Conservation (phyloP, 2,797 vertebrate species). For the Rhinatrema bivittatum region DNA sequence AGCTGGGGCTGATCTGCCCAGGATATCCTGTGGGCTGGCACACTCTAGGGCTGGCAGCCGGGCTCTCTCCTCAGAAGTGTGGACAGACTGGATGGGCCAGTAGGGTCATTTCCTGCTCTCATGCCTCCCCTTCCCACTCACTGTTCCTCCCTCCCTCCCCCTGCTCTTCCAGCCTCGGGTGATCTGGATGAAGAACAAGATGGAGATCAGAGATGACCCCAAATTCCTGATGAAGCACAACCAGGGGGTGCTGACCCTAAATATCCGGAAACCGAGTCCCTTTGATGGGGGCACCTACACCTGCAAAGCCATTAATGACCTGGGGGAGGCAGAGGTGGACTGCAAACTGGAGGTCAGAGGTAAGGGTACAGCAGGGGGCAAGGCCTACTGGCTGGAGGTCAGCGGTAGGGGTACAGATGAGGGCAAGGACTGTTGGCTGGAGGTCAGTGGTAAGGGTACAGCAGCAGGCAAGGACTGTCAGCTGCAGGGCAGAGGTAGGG, state of each 20-base stretch:
- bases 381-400: fast-evolving
- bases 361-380: conserved; percentile 32
- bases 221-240: conserved; percentile 81
- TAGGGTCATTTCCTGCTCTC: not conserved
- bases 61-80: not conserved
- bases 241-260: conserved; percentile 80
- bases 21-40: too few relatives aligned
- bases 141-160: too few relatives aligned
- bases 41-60: fast-evolving
- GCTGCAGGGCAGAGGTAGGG: conserved; percentile 12
- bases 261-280: conserved; percentile 61
- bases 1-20: too few relatives aligned
- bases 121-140: not conserved
- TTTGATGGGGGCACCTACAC: conserved; percentile 48
- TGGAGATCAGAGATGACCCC: conserved; percentile 71
- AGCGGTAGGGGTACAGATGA: not conserved
- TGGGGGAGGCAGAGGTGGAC: conserved; percentile 72
- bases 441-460: not conserved
- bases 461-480: not conserved
- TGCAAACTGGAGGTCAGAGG: conserved; percentile 81
- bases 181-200: conserved; percentile 85
- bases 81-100: not conserved
- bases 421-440: fast-evolving
- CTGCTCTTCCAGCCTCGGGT: conserved; percentile 65
- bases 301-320: conserved; percentile 50